These are phyloP conservation scores for Drosophila subquinaria DNA, from an alignment of 2,888 invertebrate genomes.

Conservation along the genomic window DNA sequence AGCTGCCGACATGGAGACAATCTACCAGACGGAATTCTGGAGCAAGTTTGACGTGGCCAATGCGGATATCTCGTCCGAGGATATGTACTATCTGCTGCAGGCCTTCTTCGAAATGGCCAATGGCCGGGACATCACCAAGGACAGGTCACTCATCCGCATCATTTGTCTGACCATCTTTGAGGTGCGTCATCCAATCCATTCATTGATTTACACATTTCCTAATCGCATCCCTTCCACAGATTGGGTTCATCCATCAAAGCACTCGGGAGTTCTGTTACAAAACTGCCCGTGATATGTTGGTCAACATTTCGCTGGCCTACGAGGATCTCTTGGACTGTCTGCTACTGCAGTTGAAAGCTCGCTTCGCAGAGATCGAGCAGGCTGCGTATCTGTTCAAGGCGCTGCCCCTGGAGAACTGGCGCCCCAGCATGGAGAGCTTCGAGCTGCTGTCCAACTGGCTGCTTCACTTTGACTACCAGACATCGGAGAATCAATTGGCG, in stretches of 20 bases:
- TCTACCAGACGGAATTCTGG: constrained; percentile 86
- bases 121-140: constrained; percentile 87
- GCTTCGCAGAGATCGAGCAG: constrained; percentile 81
- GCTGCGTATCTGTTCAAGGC: constrained; percentile 89
- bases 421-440: constrained; percentile 89
- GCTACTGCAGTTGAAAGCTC: constrained; percentile 87
- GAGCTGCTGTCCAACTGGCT: constrained; percentile 89
- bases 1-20: constrained; percentile 85
- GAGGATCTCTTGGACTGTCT: constrained; percentile 90
- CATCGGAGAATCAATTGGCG: constrained; percentile 89
- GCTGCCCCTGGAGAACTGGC: constrained; percentile 90
- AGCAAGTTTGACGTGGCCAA: constrained; percentile 89
- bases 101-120: constrained; percentile 93
- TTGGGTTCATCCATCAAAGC: constrained; percentile 90
- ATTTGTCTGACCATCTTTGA: constrained; percentile 90
- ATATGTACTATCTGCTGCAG: constrained; percentile 91
- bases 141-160: constrained; percentile 89
- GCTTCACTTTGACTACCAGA: constrained; percentile 87
- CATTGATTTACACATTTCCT: not conserved
- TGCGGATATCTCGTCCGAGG: constrained; percentile 89
- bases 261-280: constrained; percentile 92
- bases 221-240: constrained; percentile 85
- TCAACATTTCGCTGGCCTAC: constrained; percentile 89
- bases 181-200: constrained; percentile 84
- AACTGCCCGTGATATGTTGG: constrained; percentile 90